Base-by-base conservation (phyloP, 2,113 vertebrate genomes). In the Sinocyclocheilus anophthalmus region DNA sequence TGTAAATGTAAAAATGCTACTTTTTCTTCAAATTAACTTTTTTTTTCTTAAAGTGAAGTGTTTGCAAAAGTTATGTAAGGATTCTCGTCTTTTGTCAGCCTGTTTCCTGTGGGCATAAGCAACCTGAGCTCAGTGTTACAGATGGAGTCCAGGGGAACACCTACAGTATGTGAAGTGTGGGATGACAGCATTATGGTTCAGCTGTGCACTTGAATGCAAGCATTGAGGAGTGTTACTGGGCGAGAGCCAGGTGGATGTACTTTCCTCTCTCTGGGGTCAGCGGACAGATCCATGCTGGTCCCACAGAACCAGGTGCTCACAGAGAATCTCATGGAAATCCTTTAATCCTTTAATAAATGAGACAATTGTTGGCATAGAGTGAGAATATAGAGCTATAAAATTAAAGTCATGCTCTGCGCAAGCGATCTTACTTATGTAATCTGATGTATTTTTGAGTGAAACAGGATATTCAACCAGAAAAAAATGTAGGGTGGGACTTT, bases 171-270 rank as follows among this genome's bases (percentile, higher is more conserved):
- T 26, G 14, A 82, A 55, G 65, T 82, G 42, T 33, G 37, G 30
- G 33, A 65, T 75, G 76, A 84, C 26, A 76, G 67, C 30, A 57
- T 59, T 85, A 72, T 76, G 18, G 57, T 22, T 84, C 30, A 37
- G 14, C 33, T 69, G 53, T 50, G n/a, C 39, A 5, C 42, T 72
- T 81, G 78, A 86, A 85, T 85, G 65, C 48, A 70, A n/a, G 65
- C 76, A 80, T 81, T 85, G 45, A 80, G 65, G n/a, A 59, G 84
- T 57, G n/a, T 79, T 81, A 80, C 77, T 55, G 55, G 6, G 48
- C 20, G n/a, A 72, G 76, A 48, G 69, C 69, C 78, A 76, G 39
- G 42, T 81, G 69, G 57, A 81, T 86, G 67, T 65, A 69, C 67
- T 63, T 72, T 72, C 11, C 6, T 59, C 55, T 24, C n/a, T 81